Evolutionary conservation across 2,113 vertebrate species (phyloP).

Genomic region (Galemys pyrenaicus): DNA sequence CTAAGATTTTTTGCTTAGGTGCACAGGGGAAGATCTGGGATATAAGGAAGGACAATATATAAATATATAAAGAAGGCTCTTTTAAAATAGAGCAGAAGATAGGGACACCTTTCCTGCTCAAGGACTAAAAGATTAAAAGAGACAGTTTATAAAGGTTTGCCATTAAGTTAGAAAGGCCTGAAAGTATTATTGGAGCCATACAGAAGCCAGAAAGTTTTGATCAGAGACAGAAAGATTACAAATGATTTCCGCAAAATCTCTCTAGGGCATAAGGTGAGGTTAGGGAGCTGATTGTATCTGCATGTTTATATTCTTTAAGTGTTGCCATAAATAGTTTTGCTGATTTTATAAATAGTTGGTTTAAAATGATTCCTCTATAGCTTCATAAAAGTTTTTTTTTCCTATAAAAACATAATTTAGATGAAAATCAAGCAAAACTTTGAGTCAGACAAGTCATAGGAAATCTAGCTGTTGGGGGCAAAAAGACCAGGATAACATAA

Average conservation of each 20-base stretch:
- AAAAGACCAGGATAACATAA: conserved; percentile 52
- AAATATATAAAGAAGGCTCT: too few relatives aligned
- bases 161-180: neutral
- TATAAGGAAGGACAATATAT: neutral
- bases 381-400: neutral
- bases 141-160: neutral
- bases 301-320: neutral
- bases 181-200: neutral
- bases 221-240: neutral
- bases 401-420: neutral
- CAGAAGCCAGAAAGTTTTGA: neutral
- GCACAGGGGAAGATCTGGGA: neutral
- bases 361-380: neutral
- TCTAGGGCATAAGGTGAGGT: neutral
- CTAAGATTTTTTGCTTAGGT: neutral
- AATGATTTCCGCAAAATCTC: neutral
- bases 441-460: neutral
- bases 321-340: neutral
- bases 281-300: neutral
- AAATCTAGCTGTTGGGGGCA: conserved; percentile 28
- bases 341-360: conserved; percentile 37
- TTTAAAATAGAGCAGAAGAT: neutral
- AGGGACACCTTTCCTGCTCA: neutral
- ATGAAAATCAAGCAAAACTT: conserved; percentile 30
- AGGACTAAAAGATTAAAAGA: neutral